Conservation (phyloP, 2,888 invertebrate genomes). For the Pyrocoelia pectoralis region DNA sequence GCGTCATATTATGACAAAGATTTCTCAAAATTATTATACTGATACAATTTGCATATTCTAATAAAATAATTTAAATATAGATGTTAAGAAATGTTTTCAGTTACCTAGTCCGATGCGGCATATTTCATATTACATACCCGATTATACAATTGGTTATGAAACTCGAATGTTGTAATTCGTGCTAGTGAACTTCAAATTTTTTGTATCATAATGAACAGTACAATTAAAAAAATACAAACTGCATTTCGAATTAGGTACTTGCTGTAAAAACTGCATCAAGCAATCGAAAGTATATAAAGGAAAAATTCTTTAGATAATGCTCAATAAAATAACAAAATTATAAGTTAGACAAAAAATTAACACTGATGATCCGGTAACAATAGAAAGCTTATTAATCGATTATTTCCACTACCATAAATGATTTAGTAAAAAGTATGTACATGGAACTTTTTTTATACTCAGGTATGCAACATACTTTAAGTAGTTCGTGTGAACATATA, state of each 20-base stretch:
- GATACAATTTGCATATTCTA: background rate
- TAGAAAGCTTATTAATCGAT: slow-evolving; percentile 12
- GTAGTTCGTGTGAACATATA: background rate
- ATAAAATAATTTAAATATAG: background rate
- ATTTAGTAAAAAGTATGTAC: background rate
- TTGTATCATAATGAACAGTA: too few species aligned
- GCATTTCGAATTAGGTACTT: too few species aligned
- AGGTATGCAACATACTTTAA: slow-evolving; percentile 5
- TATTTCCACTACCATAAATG: slow-evolving; percentile 10
- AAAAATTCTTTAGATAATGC: background rate
- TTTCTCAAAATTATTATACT: too few species aligned
- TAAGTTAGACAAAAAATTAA: background rate
- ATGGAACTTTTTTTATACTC: background rate
- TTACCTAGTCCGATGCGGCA: background rate
- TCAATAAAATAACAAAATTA: background rate
- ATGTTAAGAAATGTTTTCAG: too few species aligned
- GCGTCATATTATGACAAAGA: too few species aligned
- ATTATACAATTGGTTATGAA: background rate
- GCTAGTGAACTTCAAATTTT: background rate
- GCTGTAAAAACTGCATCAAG: too few species aligned
- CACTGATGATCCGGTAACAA: slow-evolving; percentile 1
- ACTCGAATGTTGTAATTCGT: background rate
- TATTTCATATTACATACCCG: too few species aligned
- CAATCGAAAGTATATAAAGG: too few species aligned
- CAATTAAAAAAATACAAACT: too few species aligned